Evolutionary conservation across 1,140 invertebrate genomes (phyloP).

Genomic region (Hyphantria cunea): DNA sequence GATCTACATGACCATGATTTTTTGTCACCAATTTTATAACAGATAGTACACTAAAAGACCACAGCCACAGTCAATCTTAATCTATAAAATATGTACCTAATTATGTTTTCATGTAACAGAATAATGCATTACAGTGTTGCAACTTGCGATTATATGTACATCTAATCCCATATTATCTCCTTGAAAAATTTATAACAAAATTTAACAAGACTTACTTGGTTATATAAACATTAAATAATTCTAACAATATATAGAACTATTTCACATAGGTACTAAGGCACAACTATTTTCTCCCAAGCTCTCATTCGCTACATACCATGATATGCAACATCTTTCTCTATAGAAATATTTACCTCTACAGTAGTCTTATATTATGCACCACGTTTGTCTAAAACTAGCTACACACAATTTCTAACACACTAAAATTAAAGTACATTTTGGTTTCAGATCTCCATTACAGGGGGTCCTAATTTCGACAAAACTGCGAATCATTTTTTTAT

Average conservation of each 20-base stretch:
- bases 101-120: background rate
- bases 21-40: slow-evolving; percentile 40
- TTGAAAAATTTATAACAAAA: slow-evolving; percentile 12
- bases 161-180: slow-evolving; percentile 11
- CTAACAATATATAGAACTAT: slow-evolving; percentile 30
- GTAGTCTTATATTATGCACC: slow-evolving; percentile 56
- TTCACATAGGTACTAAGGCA: slow-evolving; percentile 70
- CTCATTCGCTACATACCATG: slow-evolving; percentile 41
- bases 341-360: slow-evolving; percentile 17
- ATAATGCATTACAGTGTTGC: slow-evolving; percentile 2
- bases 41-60: slow-evolving; percentile 55
- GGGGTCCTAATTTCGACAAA: slow-evolving; percentile 39
- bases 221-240: slow-evolving; percentile 45
- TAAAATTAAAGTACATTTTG: slow-evolving; percentile 54
- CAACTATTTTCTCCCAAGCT: slow-evolving; percentile 27
- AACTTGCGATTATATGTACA: slow-evolving; percentile 12
- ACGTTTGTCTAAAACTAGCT: slow-evolving; percentile 42
- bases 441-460: slow-evolving; percentile 42
- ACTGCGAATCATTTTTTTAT: slow-evolving; percentile 41
- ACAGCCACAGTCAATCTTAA: slow-evolving; percentile 71
- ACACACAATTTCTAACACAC: slow-evolving; percentile 29
- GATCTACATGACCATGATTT: slow-evolving; percentile 66
- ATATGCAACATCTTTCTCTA: slow-evolving; percentile 35
- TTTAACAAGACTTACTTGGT: slow-evolving; percentile 14
- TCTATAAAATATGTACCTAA: slow-evolving; percentile 42